Percentiles rank a stretch among this genome's conserved stretches.
These are phyloP conservation scores for Leptogaster cylindrica DNA, from an alignment of 2,888 invertebrate genomes.

Conservation along the genomic window DNA sequence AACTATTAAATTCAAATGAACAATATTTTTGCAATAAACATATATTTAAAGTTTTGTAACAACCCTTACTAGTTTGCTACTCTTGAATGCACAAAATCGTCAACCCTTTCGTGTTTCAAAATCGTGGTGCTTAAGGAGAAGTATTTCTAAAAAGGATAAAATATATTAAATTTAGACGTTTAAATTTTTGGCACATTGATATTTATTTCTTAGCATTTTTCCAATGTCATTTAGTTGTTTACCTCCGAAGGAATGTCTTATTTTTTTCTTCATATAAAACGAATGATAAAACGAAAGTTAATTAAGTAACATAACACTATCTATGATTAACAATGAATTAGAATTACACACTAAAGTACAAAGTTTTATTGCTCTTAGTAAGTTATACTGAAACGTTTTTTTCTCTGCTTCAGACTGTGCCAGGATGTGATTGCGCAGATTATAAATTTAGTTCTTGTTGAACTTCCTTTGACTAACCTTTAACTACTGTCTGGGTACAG, in stretches of 20 bases:
- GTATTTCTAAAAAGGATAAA: too few relatives aligned
- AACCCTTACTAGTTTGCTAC: too few relatives aligned
- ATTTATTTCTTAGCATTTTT: conserved; percentile 36
- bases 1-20: too few relatives aligned
- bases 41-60: too few relatives aligned
- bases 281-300: conserved; percentile 31
- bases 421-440: conserved; percentile 17
- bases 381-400: conserved; percentile 6
- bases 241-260: conserved; percentile 10
- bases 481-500: conserved; percentile 2
- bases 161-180: too few relatives aligned
- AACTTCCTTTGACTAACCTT: conserved; percentile 23
- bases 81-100: too few relatives aligned
- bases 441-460: neutral
- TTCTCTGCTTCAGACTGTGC: neutral
- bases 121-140: too few relatives aligned
- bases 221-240: conserved; percentile 27
- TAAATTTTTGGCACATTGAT: conserved; percentile 31
- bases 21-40: too few relatives aligned
- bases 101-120: too few relatives aligned
- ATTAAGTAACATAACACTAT: conserved; percentile 34
- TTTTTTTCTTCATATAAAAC: too few relatives aligned
- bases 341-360: conserved; percentile 22
- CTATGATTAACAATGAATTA: conserved; percentile 19
- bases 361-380: conserved; percentile 24